Evolutionary conservation across 2,888 invertebrate genomes (phyloP), one percentile per base, ranked within the genome.

Genomic region (Euplexia lucipara): DNA sequence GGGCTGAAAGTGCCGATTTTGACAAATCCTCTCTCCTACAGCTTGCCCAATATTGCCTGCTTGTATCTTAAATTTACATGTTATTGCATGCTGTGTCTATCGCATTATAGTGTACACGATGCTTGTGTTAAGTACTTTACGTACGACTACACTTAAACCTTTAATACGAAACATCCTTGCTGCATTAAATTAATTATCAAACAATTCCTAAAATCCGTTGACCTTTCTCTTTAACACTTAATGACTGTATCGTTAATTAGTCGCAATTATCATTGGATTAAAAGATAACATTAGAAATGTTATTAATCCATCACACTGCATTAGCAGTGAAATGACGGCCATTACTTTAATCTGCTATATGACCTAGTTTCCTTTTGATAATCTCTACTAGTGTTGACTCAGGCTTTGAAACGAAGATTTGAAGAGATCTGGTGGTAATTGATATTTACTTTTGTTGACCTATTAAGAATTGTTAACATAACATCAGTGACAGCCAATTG

Each of bases 291-390:
- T 20, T 35, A 26, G 26, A 44, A 49, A 53, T 32, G 26, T 7
- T 47, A 30, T 37, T 73, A 52, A 67, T 72, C 68, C 56, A 26
- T 48, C 14, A 57, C 3, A 39, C 20, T 37, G 51, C 34, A 51
- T 67, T 52, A 59, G n/a, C 34, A 42, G 22, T 20, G 35, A 39
- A 0, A 49, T 45, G n/a, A 39, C 9, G 37, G 52, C 5, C 32
- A 49, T 68, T 35, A 20, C 8, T 30, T 0, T 68, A 72, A 74
- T 74, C 75, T 52, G 10, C 14, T 20, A 41, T 26, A 8, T 14
- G 37, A 30, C 69, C 61, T 39, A 72, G 41, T 54, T 57, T 51
- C 12, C 2, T 14, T 32, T 41, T 44, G 4, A 44, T 67, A 67
- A 74, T 67, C 52, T 61, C 32, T 26, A 10, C 26, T 9, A 8